Base-by-base conservation (phyloP, 2,113 vertebrate genomes). In the Gracilinanus agilis region DNA sequence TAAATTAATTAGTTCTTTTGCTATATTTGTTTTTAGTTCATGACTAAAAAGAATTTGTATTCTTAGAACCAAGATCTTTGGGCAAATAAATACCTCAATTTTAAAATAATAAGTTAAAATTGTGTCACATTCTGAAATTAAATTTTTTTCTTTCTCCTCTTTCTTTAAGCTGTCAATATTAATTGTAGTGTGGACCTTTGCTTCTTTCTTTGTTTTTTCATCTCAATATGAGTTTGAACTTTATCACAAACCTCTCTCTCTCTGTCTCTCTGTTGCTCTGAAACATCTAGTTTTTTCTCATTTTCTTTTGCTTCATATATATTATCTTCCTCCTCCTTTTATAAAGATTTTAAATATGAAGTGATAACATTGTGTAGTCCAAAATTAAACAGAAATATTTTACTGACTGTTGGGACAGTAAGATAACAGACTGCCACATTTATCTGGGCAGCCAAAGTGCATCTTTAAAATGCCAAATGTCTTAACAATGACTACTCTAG, bases 401-500 rank as follows among this genome's bases (percentile, higher is more conserved):
- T 21, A 58, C 25, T 2, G 13, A 61, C n/a, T 58, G 0, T 9
- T 21, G 54, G 10, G 44, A 34, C 8, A 34, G 27, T 88, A 44
- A 56, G 53, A 7, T 27, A 90, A 88, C 9, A 90, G 91, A 88
- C 23, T 7, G 90, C 56, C 9, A 8, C 27, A 55, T 90, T 93
- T 55, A 67, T 91, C 24, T 54, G 23, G 10, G 56, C 3, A 92
- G 49, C 53, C 34, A 56, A 55, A 95, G n/a, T 3, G 21, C 4
- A 58, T 67, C 40, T 92, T 92, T 91, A 24, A 93, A 94, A 97
- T 95, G 90, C 61, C 94, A 94, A 93, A 90, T 61, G 12, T 55
- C 90, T 83, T 54, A n/a, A 10, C 24, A 83, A 54, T 40, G 53
- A 49, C 12, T 44, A 6, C 25, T 90, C 93, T 75, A n/a, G 93